Percentiles rank a stretch among this genome's conserved stretches.
These are phyloP conservation scores for Kryptopterus vitreolus DNA, from an alignment of 2,797 vertebrate species.

Conservation along the genomic window DNA sequence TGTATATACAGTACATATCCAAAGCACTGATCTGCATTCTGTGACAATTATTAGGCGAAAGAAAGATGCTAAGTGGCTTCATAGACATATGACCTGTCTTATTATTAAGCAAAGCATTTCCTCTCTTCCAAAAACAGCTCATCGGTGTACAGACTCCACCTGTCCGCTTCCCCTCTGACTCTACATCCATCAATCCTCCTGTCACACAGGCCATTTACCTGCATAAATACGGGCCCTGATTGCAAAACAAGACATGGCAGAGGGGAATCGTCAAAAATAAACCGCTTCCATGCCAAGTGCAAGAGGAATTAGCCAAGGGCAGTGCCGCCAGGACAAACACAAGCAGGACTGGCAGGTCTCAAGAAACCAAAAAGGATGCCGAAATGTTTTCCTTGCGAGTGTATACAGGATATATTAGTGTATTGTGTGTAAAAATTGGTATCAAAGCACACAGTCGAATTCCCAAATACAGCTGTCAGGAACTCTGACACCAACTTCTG, in stretches of 20 bases:
- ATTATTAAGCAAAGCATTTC: constrained; percentile 31
- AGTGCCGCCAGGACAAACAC: constrained; percentile 41
- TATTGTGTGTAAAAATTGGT: neutral
- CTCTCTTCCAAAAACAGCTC: constrained; percentile 36
- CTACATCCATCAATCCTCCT: constrained; percentile 32
- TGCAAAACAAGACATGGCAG: constrained; percentile 47
- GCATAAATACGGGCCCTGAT: constrained; percentile 50
- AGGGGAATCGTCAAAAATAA: constrained; percentile 42
- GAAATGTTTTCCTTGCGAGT: neutral
- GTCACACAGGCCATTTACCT: constrained; percentile 46
- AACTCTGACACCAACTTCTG: neutral
- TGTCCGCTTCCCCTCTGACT: constrained; percentile 38
- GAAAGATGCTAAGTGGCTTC: constrained; percentile 29
- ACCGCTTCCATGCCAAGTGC: constrained; percentile 43
- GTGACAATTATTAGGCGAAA: constrained; percentile 28
- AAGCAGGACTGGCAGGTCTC: constrained; percentile 25
- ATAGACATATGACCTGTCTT: constrained; percentile 23
- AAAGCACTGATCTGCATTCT: constrained; percentile 10
- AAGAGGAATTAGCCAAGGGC: constrained; percentile 28
- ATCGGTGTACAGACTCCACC: constrained; percentile 46
- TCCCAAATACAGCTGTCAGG: neutral
- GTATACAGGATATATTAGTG: constrained; percentile 4
- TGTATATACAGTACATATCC: too few species aligned
- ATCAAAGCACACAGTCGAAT: neutral
- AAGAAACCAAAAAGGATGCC: constrained; percentile 24